These are phyloP conservation scores for Atrina japonica DNA, from an alignment of 2,888 invertebrate species.

Conservation along the genomic window DNA sequence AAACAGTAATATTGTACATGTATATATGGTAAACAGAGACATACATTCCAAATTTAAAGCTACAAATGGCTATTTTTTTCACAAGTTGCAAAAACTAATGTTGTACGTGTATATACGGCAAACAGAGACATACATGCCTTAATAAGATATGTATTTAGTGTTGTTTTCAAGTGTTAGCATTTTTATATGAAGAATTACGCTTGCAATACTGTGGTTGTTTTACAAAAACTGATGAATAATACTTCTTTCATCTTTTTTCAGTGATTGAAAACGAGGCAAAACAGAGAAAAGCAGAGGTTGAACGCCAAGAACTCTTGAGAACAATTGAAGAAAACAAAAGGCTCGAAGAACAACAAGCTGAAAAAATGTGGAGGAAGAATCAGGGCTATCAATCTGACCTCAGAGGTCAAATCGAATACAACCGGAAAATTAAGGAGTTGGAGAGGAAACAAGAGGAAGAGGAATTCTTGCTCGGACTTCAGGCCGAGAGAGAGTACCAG, in stretches of 20 bases:
- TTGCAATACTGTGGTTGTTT: too few species aligned
- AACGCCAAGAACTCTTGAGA: conserved; percentile 66
- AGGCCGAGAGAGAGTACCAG: conserved; percentile 77
- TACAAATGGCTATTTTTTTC: too few species aligned
- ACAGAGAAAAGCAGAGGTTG: conserved; percentile 66
- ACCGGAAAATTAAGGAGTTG: conserved; percentile 61
- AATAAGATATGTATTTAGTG: too few species aligned
- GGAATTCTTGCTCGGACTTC: conserved; percentile 68
- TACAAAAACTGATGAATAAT: too few species aligned
- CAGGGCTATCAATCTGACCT: conserved; percentile 74
- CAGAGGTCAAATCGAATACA: conserved; percentile 76
- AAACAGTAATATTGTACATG: too few species aligned
- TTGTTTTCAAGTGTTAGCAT: too few species aligned
- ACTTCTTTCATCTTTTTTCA: conserved; percentile 48
- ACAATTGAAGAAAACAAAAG: conserved; percentile 75
- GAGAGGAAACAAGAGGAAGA: conserved; percentile 68
- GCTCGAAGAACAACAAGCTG: conserved; percentile 67
- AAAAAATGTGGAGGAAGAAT: conserved; percentile 59
- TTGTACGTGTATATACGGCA: too few species aligned
- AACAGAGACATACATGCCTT: too few species aligned
- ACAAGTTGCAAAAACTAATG: too few species aligned
- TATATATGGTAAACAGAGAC: too few species aligned
- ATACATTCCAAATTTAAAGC: too few species aligned
- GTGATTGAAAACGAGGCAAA: conserved; percentile 69
- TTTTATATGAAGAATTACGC: too few species aligned